Evolutionary conservation across 2,113 vertebrate species (phyloP), one percentile per base, ranked within the genome.

Genomic region (Chascanopsetta lugubris): DNA sequence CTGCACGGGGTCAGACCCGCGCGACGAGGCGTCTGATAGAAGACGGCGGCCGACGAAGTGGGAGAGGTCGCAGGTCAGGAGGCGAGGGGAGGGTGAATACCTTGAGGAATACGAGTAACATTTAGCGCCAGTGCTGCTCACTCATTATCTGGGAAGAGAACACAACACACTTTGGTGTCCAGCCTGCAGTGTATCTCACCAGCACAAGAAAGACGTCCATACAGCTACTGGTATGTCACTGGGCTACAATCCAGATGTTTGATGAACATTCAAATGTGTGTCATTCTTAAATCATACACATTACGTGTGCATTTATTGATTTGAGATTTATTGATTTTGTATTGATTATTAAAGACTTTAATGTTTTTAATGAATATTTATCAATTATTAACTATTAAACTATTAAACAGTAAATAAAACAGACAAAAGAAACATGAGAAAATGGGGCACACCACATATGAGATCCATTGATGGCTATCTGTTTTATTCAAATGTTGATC

Each of bases 21-120:
- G 61, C 69, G 48, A 10, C 59, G 61, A 70, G 65, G 48, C 43
- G 56, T 79, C 55, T 76, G 67, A 77, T 58, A 64, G 75, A 58
- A 26, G 59, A 49, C 59, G 1, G 38, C 7, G 38, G 57, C 29
- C 69, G 75, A 34, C 60, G 48, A 36, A 42, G 49, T 27, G 49
- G 18, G 15, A 17, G 22, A 5, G 50, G 30, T 38, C 15, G 34
- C 34, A 38, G 34, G 34, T 18, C 45, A n/a, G 26, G 25, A 59
- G 26, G 13, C 60, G 45, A 22, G 13, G 17, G 21, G 20, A 25
- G 42, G 20, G 53, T 34, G 45, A 55, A 58, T 49, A 84, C 53
- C 62, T 32, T 8, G n/a, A 62, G 46, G 65, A 80, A 80, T 77
- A 69, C 54, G 57, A 59, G 60, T 47, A 50, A 50, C 58, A 57